Evolutionary conservation across 2,797 vertebrate genomes (phyloP), one percentile per base, ranked within the genome.

Genomic region (Hypotaenidia okinawae): DNA sequence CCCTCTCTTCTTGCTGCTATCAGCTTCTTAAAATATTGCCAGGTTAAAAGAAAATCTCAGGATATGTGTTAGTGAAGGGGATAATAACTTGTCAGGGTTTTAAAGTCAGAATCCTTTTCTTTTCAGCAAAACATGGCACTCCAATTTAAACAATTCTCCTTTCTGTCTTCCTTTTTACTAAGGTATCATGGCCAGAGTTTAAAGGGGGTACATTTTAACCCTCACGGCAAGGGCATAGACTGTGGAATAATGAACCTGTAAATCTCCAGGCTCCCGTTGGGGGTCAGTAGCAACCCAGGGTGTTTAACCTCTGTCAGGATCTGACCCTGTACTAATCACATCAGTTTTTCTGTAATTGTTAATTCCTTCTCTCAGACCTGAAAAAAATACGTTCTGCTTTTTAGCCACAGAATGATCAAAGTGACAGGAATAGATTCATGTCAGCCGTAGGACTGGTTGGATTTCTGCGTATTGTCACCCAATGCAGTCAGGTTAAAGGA

Each of bases 331-430:
- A 81, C n/a, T 55, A 97, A 96, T 96, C 41, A 16, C 72, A 89
- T 84, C 16, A 17, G 8, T 69, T 96, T 93, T 97, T 92, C 92
- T 67, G 47, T 87, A 96, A 94, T 39, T 77, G 51, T 96, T 95
- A 94, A 94, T 96, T 67, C 58, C 35, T 80, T 91, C 84, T 90
- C 81, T 92, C 78, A 91, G 84, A 88, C 55, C 59, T 89, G 91
- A 96, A 93, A 84, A 96, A 96, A 85, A 89, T 62, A 66, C 68
- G 68, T 63, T 18, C 69, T 75, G 49, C 11, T 73, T 96, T 96
- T 95, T 54, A 89, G 70, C 95, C 92, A 94, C 68, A 72, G 79
- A 63, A 87, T 7, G 13, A 94, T 90, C 58, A 93, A 92, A 95
- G 84, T 78, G 37, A 64, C 25, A 68, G 75, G 49, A 76, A 66